Evolutionary conservation across 2,113 vertebrate genomes (phyloP), one percentile per base, ranked within the genome.

Genomic region (Rhinolophus ferrumequinum): DNA sequence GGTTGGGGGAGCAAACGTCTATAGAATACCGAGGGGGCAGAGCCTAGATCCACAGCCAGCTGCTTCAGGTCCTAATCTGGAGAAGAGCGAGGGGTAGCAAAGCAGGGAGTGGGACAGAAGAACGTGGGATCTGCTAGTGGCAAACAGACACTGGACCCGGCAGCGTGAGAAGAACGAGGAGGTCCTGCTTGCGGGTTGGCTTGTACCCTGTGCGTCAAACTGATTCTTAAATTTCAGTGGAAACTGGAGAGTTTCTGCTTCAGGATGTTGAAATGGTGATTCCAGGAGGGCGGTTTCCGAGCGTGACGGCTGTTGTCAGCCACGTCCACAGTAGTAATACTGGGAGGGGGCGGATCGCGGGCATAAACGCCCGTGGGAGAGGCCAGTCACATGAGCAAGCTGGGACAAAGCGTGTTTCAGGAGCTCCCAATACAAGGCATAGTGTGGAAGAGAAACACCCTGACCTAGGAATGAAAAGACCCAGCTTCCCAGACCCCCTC

Each of bases 141-240:
- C 19, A 33, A 50, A 3, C 7, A 0, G 8, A 21, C 30, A 7
- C 15, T 33, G 41, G 50, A 3, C 16, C 21, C 18, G 1, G 89
- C 75, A 70, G 81, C 52, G 24, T 6, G 81, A 92, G 58, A 54
- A 88, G 73, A 67, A 81, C 62, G 18, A 62, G 54, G 90, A 70
- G n/a, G 80, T 52, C 75, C 62, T 47, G 28, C 84, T 18, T 38
- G 1, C 0, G 0, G 41, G 83, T 60, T 85, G 90, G 93, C 64
- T 66, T 58, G 9, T 11, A 2, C 92, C 70, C 41, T 38, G 30
- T 22, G 73, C 10, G 30, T 79, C 66, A 84, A 84, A 83, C 94
- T 21, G 54, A 38, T 83, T 67, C 93, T 75, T 95, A 92, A 62
- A 90, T 88, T 84, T 85, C 83, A 95, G 91, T 85, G 93, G 76